phyloP scores from a whole-genome alignment of 2,113 vertebrate species.

The Camarhynchus parvulus region DNA sequence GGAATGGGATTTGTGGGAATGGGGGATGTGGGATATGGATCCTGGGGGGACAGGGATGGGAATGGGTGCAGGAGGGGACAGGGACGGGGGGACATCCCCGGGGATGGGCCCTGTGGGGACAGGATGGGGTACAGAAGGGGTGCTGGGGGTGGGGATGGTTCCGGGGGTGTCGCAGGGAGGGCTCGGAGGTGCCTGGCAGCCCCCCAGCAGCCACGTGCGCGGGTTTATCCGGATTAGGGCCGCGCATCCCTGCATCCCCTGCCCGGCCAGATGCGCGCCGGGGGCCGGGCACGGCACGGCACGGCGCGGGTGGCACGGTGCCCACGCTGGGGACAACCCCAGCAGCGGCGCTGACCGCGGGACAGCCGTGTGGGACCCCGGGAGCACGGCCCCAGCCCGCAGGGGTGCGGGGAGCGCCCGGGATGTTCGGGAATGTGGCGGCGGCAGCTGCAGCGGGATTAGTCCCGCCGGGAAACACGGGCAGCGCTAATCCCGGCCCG shows the following conservation, averaged over 20 bases:
- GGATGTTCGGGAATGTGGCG: not conserved
- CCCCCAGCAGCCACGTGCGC: not conserved
- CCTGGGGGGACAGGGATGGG: too few species aligned
- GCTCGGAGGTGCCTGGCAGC: not conserved
- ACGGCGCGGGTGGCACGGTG: not conserved
- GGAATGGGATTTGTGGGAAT: too few species aligned
- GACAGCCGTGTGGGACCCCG: not conserved
- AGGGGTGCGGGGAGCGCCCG: not conserved
- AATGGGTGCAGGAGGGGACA: too few species aligned
- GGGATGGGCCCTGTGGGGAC: too few species aligned
- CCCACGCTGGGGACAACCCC: not conserved
- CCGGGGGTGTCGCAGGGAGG: not conserved
- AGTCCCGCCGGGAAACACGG: not conserved
- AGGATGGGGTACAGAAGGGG: too few species aligned
- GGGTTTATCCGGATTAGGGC: not conserved
- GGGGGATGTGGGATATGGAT: too few species aligned
- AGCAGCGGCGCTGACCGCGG: too few species aligned
- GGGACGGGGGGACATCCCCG: too few species aligned
- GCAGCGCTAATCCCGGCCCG: not conserved
- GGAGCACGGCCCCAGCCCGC: too few species aligned
- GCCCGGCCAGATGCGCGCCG: not conserved
- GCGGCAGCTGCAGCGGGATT: not conserved
- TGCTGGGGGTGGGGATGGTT: too few species aligned
- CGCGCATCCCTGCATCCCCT: not conserved
- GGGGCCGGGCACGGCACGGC: not conserved